phyloP scores from a whole-genome alignment of 2,888 invertebrate genomes.

The Neuroscelio doddi region DNA sequence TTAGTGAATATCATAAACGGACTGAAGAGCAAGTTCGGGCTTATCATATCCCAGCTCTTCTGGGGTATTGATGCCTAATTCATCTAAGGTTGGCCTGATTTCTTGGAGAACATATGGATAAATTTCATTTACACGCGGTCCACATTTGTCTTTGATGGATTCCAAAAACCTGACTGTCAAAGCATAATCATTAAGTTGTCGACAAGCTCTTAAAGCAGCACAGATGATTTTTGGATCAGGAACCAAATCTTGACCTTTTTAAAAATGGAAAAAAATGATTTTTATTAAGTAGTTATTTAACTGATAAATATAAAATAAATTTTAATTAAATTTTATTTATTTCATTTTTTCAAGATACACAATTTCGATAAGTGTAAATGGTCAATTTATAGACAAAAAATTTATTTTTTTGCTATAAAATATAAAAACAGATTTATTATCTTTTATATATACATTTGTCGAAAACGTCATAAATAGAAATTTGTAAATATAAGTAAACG shows the following conservation, averaged over 20 bases:
- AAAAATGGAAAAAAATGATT: conserved; percentile 6
- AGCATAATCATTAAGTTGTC: conserved; percentile 94
- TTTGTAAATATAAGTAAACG: background rate
- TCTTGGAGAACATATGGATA: conserved; percentile 93
- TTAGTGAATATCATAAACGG: conserved; percentile 80
- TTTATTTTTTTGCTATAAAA: no score
- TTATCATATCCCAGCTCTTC: conserved; percentile 98
- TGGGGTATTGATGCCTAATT: conserved; percentile 94
- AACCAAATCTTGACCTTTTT: conserved; percentile 89
- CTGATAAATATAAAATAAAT: background rate
- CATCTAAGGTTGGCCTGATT: conserved; percentile 91
- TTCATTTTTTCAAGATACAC: background rate
- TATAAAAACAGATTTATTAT: no score
- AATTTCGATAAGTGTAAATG: no score
- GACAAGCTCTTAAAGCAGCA: conserved; percentile 91
- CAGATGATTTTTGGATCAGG: conserved; percentile 93
- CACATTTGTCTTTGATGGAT: conserved; percentile 92
- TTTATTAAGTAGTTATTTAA: conserved; percentile 2
- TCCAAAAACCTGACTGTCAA: conserved; percentile 95
- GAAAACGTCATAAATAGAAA: no score
- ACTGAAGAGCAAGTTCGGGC: conserved; percentile 91
- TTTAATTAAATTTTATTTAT: background rate
- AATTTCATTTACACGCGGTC: conserved; percentile 81
- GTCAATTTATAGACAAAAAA: no score
- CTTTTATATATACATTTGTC: no score